A percentile compares a stretch with the other conserved stretches of the same genome.
These are phyloP conservation scores for Cynaeus angustus DNA, from an alignment of 2,888 invertebrate genomes.

Conservation along the genomic window DNA sequence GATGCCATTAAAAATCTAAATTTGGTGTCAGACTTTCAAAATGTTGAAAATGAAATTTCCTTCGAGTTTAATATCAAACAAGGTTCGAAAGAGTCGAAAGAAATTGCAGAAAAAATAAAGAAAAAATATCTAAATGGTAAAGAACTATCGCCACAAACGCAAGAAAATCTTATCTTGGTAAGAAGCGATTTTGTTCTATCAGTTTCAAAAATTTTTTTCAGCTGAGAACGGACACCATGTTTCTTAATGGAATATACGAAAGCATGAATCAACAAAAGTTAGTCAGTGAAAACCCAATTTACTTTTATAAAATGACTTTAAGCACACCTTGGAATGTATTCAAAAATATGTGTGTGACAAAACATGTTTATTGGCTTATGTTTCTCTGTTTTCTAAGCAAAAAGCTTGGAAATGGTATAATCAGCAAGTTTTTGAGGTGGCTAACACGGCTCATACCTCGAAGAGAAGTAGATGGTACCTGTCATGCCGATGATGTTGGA, in stretches of 20 bases:
- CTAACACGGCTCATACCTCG: not conserved
- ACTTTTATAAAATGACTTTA: constrained; percentile 6
- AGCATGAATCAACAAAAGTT: not conserved
- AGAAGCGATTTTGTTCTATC: too few species aligned
- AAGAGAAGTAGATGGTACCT: constrained; percentile 48
- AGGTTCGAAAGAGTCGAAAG: not conserved
- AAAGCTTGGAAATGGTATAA: not conserved
- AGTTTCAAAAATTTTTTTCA: too few species aligned
- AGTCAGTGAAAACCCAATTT: not conserved
- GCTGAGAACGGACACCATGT: constrained; percentile 1
- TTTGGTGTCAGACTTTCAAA: constrained; percentile 1
- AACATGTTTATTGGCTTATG: not conserved
- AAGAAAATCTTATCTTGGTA: not conserved
- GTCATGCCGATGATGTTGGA: constrained; percentile 60
- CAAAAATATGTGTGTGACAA: not conserved
- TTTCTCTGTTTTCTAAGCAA: constrained; percentile 1
- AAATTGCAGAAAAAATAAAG: not conserved
- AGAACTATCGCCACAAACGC: not conserved
- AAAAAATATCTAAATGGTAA: constrained; percentile 1
- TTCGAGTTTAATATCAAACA: not conserved
- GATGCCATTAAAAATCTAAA: constrained; percentile 48
- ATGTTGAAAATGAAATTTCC: constrained; percentile 54
- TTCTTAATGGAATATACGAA: not conserved
- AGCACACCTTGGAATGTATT: not conserved
- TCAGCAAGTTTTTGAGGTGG: not conserved